Percentiles rank a stretch among this genome's conserved stretches.
Evolutionary conservation across 2,113 vertebrate species (phyloP).

Genomic region (Trematomus loennbergii): DNA sequence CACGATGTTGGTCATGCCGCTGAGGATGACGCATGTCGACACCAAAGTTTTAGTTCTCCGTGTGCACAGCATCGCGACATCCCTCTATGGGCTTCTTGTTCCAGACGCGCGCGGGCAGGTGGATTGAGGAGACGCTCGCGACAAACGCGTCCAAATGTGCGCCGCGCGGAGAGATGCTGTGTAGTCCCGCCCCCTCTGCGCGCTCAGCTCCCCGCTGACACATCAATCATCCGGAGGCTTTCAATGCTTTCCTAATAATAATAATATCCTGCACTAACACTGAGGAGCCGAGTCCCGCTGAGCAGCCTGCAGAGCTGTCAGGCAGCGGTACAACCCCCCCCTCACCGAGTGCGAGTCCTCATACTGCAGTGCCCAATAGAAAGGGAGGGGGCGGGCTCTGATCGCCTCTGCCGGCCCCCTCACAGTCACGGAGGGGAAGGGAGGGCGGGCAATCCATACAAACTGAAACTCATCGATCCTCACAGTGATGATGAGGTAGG

Average conservation of each 20-base stretch:
- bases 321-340: constrained; percentile 3
- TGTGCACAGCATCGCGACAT: constrained; percentile 94
- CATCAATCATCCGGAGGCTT: background rate
- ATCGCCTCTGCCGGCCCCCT: background rate
- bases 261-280: background rate
- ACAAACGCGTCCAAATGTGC: constrained; percentile 27
- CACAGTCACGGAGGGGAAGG: background rate
- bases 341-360: background rate
- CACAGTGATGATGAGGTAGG: background rate
- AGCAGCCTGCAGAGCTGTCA: constrained; percentile 45
- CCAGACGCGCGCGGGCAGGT: constrained; percentile 66
- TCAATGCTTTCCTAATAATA: background rate
- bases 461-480: constrained; percentile 8
- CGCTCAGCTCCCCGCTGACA: constrained; percentile 10
- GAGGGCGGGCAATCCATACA: background rate
- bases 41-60: constrained; percentile 99
- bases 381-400: constrained; percentile 61
- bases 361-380: constrained; percentile 61
- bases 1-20: constrained; percentile 97
- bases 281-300: constrained; percentile 9
- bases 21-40: constrained; percentile 97
- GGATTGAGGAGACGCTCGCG: constrained; percentile 27
- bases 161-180: background rate
- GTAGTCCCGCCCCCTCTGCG: constrained; percentile 35
- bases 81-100: constrained; percentile 87